Base-by-base conservation (phyloP, 2,797 vertebrate species). In the Lacerta agilis region DNA sequence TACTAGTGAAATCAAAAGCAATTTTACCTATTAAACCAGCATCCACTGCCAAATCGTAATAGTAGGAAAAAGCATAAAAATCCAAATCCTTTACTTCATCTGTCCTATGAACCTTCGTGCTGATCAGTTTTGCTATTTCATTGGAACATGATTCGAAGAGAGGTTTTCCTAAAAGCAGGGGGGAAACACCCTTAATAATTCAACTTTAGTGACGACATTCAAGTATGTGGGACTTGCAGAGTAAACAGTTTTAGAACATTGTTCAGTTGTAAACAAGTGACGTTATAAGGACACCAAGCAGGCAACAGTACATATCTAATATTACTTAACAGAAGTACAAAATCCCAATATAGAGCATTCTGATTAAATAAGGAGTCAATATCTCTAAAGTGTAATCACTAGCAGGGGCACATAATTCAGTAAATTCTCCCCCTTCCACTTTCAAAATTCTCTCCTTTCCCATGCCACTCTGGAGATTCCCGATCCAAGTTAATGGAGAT, bases 11-110 rank as follows among this genome's bases (percentile, higher is more conserved):
- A 33, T 3, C 2, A 33, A 89, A 1, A 86, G 64, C 64, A 89
- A 66, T 58, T 93, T 3, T 97, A 99, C 99, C 98, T 82, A 99
- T 97, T 90, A 97, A 94, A 1, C 97, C 96, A 29, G 98, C 95
- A 66, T 98, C 97, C 55, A 97, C 97, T 1, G 98, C 98, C 18
- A 97, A 96, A 93, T 99, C 98, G 3, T 98, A 98, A 94, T 99
- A 99, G 95, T 98, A 99, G 67, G 98, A 98, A 93, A 98, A 99
- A 2, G 98, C 98, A 76, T 98, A 99, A 90, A 99, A 98, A 72
- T 98, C 97, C 89, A 98, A 77, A 23, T 97, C 90, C 29, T 96
- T 96, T 2, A 96, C 97, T 91, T 98, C 98, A 0, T 95, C 93
- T 3, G 94, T 96, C 89, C 92, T 97, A 43, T 95, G 94, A 83